phyloP scores from a whole-genome alignment of 1,140 invertebrate genomes.

The Cotesia glomerata region DNA sequence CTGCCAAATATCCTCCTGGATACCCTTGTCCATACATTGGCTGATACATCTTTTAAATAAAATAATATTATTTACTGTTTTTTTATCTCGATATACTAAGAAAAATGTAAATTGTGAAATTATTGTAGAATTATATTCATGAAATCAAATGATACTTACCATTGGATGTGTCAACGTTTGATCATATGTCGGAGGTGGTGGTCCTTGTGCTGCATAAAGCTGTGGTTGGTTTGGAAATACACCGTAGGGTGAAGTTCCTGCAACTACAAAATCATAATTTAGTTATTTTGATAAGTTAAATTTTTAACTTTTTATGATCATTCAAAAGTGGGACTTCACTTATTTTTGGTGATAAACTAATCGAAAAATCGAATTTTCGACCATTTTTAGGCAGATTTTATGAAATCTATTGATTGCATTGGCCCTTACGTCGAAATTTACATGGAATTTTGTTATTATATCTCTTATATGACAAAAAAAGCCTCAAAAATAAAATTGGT shows the following conservation, averaged over 20 bases:
- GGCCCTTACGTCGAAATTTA: too few species aligned
- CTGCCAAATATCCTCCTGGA: conserved; percentile 70
- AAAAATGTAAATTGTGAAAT: conserved; percentile 15
- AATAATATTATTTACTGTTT: conserved; percentile 2
- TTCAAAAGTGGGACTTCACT: too few species aligned
- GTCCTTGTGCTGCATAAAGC: conserved; percentile 64
- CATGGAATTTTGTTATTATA: too few species aligned
- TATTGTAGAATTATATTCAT: neutral
- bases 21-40: conserved; percentile 77
- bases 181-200: conserved; percentile 70
- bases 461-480: too few species aligned
- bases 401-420: too few species aligned
- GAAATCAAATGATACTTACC: conserved; percentile 50
- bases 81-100: neutral
- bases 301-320: too few species aligned
- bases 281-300: too few species aligned
- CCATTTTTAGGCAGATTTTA: too few species aligned
- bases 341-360: too few species aligned
- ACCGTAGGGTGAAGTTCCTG: conserved; percentile 70
- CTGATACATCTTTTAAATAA: conserved; percentile 69
- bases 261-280: conserved; percentile 59
- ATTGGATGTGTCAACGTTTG: conserved; percentile 71
- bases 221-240: conserved; percentile 68
- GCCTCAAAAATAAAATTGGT: too few species aligned
- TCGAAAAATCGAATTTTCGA: too few species aligned